Base-by-base conservation (phyloP, 2,888 invertebrate species). In the Limnephilus auricula region DNA sequence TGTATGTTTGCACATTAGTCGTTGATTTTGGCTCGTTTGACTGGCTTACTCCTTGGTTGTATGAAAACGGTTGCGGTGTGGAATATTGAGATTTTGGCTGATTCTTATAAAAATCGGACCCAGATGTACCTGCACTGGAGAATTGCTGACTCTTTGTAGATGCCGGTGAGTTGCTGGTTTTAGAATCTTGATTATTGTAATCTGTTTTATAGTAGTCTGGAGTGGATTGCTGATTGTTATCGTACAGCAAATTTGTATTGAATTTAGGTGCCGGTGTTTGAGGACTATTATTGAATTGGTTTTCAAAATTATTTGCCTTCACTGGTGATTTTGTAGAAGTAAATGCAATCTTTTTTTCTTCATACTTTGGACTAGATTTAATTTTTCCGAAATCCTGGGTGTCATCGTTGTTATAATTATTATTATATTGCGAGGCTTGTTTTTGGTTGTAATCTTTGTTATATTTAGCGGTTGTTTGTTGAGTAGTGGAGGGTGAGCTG, bases 41-140 rank as follows among this genome's bases (percentile, higher is more conserved):
- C 95, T 95, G 90, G 94, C 93, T 90, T 31, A 95, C 94, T 90
- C 94, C 95, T 78, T 92, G 87, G 80, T 95, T 95, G 90, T 94
- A 95, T 78, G 91, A 92, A 37, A 89, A 92, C 88, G 93, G 93
- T 32, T 89, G 89, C 65, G 89, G 86, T n/a, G 92, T 87, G 10
- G 92, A 92, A 80, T 90, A 91, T 88, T 89, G 91, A 90, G 90
- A 89, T 94, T 93, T 89, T 94, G 94, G 50, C 94, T 94, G 50
- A 95, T 95, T 15, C 37, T 91, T 34, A 84, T 89, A 84, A 25
- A 90, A 89, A 79, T 92, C 87, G 12, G 89, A 25, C 34, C 82
- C 31, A 37, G 78, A 37, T 78, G 91, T 79, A 34, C 87, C 45
- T 25, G 89, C 78, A 80, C 91, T 91, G 40, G 92, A 90, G 82